Conservation (phyloP, 2,888 invertebrate species). For the Imbricaverruca yamaguchii region DNA sequence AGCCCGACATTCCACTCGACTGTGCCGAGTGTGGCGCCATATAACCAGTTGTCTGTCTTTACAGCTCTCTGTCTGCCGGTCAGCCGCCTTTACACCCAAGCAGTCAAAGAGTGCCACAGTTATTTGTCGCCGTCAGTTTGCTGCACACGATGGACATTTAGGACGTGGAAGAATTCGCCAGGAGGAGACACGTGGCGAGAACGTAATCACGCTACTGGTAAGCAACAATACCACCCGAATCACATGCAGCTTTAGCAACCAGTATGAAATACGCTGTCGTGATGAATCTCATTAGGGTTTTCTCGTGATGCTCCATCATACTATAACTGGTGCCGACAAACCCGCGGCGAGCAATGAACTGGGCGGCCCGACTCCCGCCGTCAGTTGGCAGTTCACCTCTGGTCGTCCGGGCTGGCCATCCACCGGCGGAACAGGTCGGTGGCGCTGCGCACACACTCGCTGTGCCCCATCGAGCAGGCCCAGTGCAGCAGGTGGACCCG, state of each 20-base stretch:
- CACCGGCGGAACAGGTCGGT: conserved; percentile 64
- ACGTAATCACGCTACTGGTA: too few species aligned
- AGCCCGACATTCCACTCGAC: background rate
- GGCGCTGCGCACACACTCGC: conserved; percentile 63
- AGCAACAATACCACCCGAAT: too few species aligned
- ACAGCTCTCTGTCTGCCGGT: too few species aligned
- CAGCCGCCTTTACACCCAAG: background rate
- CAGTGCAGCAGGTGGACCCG: conserved; percentile 62
- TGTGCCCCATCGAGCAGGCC: conserved; percentile 66
- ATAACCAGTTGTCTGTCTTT: background rate
- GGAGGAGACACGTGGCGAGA: too few species aligned
- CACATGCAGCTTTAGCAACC: too few species aligned
- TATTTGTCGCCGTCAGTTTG: background rate
- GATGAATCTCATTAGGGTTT: background rate
- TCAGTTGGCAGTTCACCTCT: conserved; percentile 20
- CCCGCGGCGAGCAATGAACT: background rate
- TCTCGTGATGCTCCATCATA: background rate
- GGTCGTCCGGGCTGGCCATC: conserved; percentile 55
- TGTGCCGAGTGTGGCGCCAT: background rate
- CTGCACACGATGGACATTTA: too few species aligned
- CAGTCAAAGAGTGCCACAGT: background rate
- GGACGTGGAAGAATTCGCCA: too few species aligned
- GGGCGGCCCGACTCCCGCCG: too few species aligned
- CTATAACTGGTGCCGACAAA: background rate
- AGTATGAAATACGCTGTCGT: too few species aligned